Conservation (phyloP, 2,113 vertebrate genomes). For the Silurus glanis region DNA sequence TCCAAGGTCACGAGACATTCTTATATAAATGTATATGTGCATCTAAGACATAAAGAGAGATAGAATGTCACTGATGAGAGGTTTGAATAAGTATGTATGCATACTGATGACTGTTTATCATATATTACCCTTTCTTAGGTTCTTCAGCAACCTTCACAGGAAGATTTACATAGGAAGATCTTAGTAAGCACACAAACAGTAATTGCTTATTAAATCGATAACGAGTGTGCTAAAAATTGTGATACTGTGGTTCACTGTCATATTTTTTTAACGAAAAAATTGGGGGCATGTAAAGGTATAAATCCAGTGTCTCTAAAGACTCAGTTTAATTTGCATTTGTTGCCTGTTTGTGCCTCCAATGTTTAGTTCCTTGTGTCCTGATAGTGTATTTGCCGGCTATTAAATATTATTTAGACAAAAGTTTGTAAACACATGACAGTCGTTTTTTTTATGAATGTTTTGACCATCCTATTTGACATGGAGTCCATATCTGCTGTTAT, state of each 20-base stretch:
- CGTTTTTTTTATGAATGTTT: no score
- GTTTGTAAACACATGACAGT: no score
- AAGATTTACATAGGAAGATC: background rate
- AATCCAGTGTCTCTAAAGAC: background rate
- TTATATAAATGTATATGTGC: background rate
- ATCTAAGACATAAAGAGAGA: background rate
- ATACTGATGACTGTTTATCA: slow-evolving; percentile 19
- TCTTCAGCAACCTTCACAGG: background rate
- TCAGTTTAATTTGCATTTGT: background rate
- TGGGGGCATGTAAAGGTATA: background rate
- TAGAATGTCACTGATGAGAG: background rate
- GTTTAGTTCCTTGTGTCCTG: background rate
- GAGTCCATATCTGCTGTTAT: no score
- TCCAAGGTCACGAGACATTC: slow-evolving; percentile 26
- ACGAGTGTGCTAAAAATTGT: background rate
- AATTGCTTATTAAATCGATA: background rate
- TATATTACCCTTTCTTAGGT: background rate
- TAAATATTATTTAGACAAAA: background rate
- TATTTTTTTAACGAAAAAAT: background rate
- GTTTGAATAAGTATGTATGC: slow-evolving; percentile 11
- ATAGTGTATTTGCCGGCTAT: background rate
- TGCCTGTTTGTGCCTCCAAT: background rate
- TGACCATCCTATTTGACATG: no score
- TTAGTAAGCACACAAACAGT: background rate
- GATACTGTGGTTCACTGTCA: background rate